Conservation (phyloP, 1,140 invertebrate genomes). For the Carposina sasakii region DNA sequence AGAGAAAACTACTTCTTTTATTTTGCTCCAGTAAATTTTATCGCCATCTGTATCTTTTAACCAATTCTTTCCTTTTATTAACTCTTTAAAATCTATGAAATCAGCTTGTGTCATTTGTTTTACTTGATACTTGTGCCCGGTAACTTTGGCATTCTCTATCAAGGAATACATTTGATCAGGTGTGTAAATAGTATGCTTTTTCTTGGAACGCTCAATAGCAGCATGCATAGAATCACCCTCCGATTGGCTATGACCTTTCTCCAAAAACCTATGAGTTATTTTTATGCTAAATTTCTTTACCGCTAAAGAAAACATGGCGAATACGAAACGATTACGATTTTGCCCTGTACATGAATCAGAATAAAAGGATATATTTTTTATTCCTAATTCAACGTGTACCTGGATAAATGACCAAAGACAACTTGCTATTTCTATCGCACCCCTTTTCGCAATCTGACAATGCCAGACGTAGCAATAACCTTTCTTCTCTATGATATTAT, state of each 20-base stretch:
- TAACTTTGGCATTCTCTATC: slow-evolving; percentile 4
- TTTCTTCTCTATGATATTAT: not conserved
- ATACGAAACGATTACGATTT: not conserved
- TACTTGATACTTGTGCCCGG: not conserved
- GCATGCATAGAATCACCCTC: slow-evolving; percentile 22
- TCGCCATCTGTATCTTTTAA: slow-evolving; percentile 6
- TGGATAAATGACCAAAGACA: not conserved
- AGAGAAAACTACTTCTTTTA: slow-evolving; percentile 12
- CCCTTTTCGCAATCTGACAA: slow-evolving; percentile 5
- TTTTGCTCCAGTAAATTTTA: slow-evolving; percentile 13
- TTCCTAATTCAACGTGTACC: not conserved
- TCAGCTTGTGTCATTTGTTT: slow-evolving; percentile 8
- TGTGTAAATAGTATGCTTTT: slow-evolving; percentile 21
- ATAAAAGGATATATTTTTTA: not conserved
- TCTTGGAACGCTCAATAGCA: slow-evolving; percentile 9
- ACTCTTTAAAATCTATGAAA: slow-evolving; percentile 7
- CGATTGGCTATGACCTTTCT: slow-evolving; percentile 11
- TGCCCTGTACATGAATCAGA: not conserved
- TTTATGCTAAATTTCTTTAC: not conserved
- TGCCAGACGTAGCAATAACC: slow-evolving; percentile 5
- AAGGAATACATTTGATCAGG: slow-evolving; percentile 18
- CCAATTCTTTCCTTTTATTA: slow-evolving; percentile 14
- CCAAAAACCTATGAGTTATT: slow-evolving; percentile 1
- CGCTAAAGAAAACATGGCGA: not conserved
- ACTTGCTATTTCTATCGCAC: slow-evolving; percentile 1